Evolutionary conservation across 1,140 invertebrate species (phyloP), one percentile per base, ranked within the genome.

Genomic region (Drosophila aff.): DNA sequence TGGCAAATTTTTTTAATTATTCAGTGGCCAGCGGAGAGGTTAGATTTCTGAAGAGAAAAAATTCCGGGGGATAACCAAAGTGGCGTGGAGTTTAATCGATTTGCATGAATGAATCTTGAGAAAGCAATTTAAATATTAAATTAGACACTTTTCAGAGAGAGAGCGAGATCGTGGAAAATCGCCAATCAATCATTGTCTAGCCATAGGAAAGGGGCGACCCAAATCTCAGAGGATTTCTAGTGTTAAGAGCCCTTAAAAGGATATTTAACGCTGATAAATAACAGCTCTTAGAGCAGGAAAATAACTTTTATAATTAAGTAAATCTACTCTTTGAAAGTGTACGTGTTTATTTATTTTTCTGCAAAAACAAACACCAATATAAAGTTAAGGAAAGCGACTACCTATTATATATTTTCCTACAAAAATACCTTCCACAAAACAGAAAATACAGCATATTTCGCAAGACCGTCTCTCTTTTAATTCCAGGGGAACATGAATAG

Each of bases 1-100:
- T 65, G 71, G 76, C 63, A 81, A 68, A 73, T 86, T 79, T 86
- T 86, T 87, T 83, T 89, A 87, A 87, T 87, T 87, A 89, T 84
- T 79, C 83, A 85, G 68, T 77, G 63, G 69, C 71, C 33, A 63
- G 65, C 62, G 18, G 50, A 76, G 74, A 76, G 74, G 60, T 76
- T 76, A 76, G 74, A 76, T 76, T 76, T 76, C 40, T 28, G 36
- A 2, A 33, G 23, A 41, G 31, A 9, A 40, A 38, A 38, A 13
- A 4, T 13, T 13, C 11, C 4, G 65, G 10, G 36, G 5, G 13
- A 41, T 52, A 52, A 33, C 57, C 33, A 44, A 50, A 64, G 36
- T 67, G 68, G 65, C 31, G 46, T 36, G 46, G 68, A 73, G 53
- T 73, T 74, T 73, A 74, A 74, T 74, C 71, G 71, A 74, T 74